phyloP scores from a whole-genome alignment of 2,113 vertebrate genomes.

The Myiozetetes cayanensis region DNA sequence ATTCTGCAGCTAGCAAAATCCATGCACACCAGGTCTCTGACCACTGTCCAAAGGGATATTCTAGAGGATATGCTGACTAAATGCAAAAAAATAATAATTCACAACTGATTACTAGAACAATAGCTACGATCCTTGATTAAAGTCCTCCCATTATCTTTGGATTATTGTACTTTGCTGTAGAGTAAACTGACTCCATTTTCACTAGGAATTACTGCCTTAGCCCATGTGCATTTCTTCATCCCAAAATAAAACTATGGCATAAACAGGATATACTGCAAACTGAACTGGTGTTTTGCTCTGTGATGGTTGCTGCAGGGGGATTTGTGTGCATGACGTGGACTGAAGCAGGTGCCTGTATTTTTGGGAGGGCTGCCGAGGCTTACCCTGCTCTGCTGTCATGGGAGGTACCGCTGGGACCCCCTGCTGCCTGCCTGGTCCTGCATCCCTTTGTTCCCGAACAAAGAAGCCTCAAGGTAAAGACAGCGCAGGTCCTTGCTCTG shows the following conservation, averaged over 20 bases:
- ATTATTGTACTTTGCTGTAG: not conserved
- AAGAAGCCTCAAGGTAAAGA: not conserved
- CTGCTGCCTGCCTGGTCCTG: not conserved
- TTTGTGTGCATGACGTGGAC: not conserved
- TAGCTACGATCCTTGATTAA: not conserved
- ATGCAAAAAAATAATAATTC: not conserved
- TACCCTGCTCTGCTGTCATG: accelerated
- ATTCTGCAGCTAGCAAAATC: not conserved
- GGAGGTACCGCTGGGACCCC: accelerated
- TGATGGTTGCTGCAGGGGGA: not conserved
- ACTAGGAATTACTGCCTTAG: not conserved
- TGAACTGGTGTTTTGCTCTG: not conserved
- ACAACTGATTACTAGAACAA: not conserved
- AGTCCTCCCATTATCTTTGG: not conserved
- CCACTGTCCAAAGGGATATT: not conserved
- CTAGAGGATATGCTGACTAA: not conserved
- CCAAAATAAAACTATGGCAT: not conserved
- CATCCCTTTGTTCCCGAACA: not conserved
- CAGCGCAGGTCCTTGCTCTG: not conserved
- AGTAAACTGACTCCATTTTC: not conserved
- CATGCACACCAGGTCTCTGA: not conserved
- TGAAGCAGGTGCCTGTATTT: not conserved
- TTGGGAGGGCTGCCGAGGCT: not conserved
- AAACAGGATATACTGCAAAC: not conserved
- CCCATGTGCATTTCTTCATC: accelerated